A percentile compares a stretch with the other conserved stretches of the same genome.
Conservation (phyloP, 2,888 invertebrate genomes). For the Noctua fimbriata region DNA sequence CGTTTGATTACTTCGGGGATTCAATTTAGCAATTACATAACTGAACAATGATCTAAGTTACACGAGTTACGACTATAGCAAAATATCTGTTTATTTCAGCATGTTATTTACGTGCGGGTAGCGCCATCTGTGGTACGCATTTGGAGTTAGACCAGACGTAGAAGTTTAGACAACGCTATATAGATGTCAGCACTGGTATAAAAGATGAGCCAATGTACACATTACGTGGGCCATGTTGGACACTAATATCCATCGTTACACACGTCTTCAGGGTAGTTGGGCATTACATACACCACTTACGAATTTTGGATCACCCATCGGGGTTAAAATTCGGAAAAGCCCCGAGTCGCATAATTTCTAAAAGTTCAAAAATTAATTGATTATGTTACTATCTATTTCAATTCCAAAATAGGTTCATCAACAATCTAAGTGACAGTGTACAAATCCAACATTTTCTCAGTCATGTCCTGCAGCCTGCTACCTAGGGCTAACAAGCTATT, state of each 20-base stretch:
- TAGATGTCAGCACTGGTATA: constrained; percentile 47
- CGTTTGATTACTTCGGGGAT: constrained; percentile 16
- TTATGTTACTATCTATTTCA: neutral
- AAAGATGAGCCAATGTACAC: neutral
- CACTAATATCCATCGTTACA: neutral
- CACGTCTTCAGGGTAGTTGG: neutral
- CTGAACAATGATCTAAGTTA: constrained; percentile 6
- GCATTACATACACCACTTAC: neutral
- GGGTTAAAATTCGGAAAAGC: neutral
- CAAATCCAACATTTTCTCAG: neutral
- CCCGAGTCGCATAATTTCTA: neutral
- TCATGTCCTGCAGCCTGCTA: neutral
- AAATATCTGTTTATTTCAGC: neutral
- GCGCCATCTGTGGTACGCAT: constrained; percentile 40
- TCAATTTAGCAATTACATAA: constrained; percentile 29
- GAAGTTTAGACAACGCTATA: constrained; percentile 5
- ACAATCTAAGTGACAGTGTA: neutral
- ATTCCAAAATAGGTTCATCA: neutral
- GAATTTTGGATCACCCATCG: neutral
- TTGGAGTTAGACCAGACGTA: neutral
- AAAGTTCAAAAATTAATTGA: neutral
- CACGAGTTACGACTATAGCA: neutral
- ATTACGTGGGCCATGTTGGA: neutral
- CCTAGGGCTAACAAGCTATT: neutral
- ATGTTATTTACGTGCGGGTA: constrained; percentile 10